Evolutionary conservation across 2,888 invertebrate species (phyloP), one percentile per base, ranked within the genome.

Genomic region (Pteria penguin): DNA sequence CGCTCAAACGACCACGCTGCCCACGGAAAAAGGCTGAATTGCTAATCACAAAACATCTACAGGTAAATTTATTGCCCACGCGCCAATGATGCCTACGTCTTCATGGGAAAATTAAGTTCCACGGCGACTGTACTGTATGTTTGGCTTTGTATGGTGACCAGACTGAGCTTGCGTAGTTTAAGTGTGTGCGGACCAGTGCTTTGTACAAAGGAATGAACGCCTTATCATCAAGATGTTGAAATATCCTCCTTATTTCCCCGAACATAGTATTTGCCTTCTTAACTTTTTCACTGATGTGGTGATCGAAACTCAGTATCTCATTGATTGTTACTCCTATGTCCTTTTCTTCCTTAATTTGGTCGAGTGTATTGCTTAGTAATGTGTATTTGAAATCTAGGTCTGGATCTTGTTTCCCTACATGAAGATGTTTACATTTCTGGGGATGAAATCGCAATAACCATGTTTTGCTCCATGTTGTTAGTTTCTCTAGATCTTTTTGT

Each of bases 251-350:
- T 1, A 69, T 58, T 8, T 33, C 2, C 14, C 58, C 69, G 1
- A 33, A 4, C 1, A 14, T 69, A 8, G n/a, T 8, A 24, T 73
- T 66, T n/a, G 73, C 67, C n/a, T 36, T 67, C 1, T 26, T 61
- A 1, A 45, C 45, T 32, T 36, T 24, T 14, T 58, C 22, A 1
- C 36, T 5, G 2, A 58, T 66, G 24, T 72, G 72, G 3, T 27
- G 11, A 60, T 24, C 27, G 29, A 66, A 66, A 18, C 11, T 65
- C 26, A 72, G 69, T 11, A 60, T 58, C 11, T 36, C 22, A 27
- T 72, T 66, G 1, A 72, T 29, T 11, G 26, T 27, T 22, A 72
- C 58, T 29, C 72, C 60, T 3, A 72, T 2, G 32, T 72, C 72
- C 14, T 66, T 72, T 54, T 71, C 61, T 4, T 14, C 3, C 5